Evolutionary conservation across 2,113 vertebrate genomes (phyloP), one percentile per base, ranked within the genome.

Genomic region (Apaloderma vittatum): DNA sequence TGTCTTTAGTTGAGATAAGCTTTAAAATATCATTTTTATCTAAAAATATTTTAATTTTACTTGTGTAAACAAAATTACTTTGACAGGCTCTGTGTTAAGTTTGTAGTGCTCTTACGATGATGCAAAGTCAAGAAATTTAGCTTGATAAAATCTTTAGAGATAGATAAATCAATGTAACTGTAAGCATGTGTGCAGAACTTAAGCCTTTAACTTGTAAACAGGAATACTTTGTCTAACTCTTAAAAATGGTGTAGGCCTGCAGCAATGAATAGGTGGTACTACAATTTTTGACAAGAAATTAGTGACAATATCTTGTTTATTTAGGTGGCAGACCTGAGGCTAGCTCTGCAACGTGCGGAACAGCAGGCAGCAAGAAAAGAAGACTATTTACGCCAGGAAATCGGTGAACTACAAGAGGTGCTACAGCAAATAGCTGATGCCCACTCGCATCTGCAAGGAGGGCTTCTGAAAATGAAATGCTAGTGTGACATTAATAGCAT

Each of bases 341-440:
- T 99, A 93, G 98, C 99, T 1, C 95, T 99, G 88, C 99, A 99
- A 84, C 98, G 99, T 71, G 98, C 99, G 37, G 99, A 99, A 77
- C 99, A 99, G 79, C 98, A 99, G 85, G 98, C 99, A 97, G 99
- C 98, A 62, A 99, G 99, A 62, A 99, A 99, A 94, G 99, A 99
- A 94, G 99, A 99, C 97, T 99, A 99, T 97, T 98, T 99, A 51
- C 98, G 99, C 30, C 99, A 99, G 76, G 99, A 99, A 97, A 99
- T 99, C 30, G 90, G 98, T 93, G 99, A 99, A 92, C 98, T 99
- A 36, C 99, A 99, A 59, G 99, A 99, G 99, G 99, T 99, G 97
- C 68, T n/a, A 0, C 49, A 79, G 57, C 49, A 68, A 65, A n/a
- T 9, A 63, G 55, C 34, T 49, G 21, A 59, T 57, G 19, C 13